Conservation (phyloP, 2,113 vertebrate genomes). For the Vicugna pacos region DNA sequence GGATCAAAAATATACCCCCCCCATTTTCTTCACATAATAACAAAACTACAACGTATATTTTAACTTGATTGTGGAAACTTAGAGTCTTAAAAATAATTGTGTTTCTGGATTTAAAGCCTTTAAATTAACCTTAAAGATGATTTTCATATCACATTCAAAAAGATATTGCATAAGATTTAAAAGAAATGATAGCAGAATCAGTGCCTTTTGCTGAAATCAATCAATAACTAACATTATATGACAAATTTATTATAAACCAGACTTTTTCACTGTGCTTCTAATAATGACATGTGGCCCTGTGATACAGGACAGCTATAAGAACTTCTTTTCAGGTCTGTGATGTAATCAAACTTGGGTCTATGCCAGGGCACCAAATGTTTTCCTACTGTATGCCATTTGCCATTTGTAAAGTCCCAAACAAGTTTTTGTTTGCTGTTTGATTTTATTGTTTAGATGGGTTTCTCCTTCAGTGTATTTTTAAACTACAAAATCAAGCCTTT, state of each 20-base stretch:
- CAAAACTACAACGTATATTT: neutral
- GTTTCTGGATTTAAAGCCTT: neutral
- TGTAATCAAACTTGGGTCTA: neutral
- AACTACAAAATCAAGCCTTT: neutral
- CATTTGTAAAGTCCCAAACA: neutral
- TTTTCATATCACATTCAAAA: neutral
- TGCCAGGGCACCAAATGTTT: neutral
- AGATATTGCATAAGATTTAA: neutral
- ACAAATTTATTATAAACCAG: neutral
- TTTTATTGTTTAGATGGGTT: neutral
- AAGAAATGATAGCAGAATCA: neutral
- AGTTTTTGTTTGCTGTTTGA: neutral
- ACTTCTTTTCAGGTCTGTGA: neutral
- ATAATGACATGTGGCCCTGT: neutral
- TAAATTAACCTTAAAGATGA: neutral
- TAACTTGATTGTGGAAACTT: neutral
- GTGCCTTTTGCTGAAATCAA: neutral
- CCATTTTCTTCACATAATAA: neutral
- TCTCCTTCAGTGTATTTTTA: neutral
- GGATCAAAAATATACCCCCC: neutral
- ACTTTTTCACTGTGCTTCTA: neutral
- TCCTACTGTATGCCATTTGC: neutral
- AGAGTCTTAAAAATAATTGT: neutral
- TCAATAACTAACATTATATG: neutral
- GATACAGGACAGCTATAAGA: neutral